Conservation (phyloP, 2,888 invertebrate species). For the Maniola hyperantus region DNA sequence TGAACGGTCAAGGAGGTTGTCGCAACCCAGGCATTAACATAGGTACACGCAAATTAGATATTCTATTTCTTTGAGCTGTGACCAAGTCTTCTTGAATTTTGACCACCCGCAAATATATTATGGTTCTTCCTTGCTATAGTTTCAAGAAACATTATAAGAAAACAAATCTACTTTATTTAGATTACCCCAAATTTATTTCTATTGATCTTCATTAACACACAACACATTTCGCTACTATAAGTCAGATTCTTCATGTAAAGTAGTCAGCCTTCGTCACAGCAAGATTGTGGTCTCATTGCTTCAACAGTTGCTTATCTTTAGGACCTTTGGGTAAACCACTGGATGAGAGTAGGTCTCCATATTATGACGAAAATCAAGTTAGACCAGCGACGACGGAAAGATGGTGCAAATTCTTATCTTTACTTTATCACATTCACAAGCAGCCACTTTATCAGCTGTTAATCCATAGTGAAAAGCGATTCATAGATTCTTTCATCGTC, state of each 20-base stretch:
- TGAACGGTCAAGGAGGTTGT: conserved; percentile 53
- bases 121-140: not conserved
- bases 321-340: not conserved
- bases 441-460: too few species aligned
- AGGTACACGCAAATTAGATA: conserved; percentile 2
- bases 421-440: too few species aligned
- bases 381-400: too few species aligned
- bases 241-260: too few species aligned
- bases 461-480: too few species aligned
- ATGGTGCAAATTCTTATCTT: too few species aligned
- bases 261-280: not conserved
- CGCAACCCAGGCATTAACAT: conserved; percentile 41
- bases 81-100: not conserved
- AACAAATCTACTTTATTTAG: not conserved
- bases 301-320: not conserved
- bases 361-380: too few species aligned
- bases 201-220: not conserved
- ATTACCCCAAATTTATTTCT: not conserved
- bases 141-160: not conserved
- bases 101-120: not conserved
- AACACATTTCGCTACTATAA: not conserved
- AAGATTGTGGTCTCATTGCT: not conserved
- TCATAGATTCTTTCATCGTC: too few species aligned
- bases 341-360: not conserved
- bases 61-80: not conserved